Base-by-base conservation (phyloP, 2,797 vertebrate genomes). In the Myripristis jacobus region DNA sequence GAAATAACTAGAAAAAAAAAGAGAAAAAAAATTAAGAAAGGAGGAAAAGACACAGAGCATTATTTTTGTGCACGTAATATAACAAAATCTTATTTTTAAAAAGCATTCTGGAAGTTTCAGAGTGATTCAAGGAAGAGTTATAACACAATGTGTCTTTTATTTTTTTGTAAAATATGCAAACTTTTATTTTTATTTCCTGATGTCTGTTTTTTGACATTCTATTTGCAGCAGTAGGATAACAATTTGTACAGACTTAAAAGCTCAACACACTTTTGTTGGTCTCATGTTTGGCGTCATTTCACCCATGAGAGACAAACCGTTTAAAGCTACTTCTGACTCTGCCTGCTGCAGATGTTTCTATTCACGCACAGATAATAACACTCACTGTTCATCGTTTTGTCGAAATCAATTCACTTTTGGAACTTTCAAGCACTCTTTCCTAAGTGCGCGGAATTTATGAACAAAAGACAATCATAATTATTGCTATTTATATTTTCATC, bases 161-260 rank as follows among this genome's bases (percentile, higher is more conserved):
- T 91, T 88, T n/a, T 92, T 88, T 92, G 92, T 93, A 90, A 94
- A 88, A 94, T 94, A 95, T 93, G 92, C 92, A 93, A 91, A 86
- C 78, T 73, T 92, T 91, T 78, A 79, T 88, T 91, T 93, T 85
- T 75, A 83, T 90, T 92, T 91, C 78, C 84, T 88, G 79, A 79
- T 87, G 83, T 91, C 85, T 90, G 85, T 92, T 91, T 91, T 92
- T 87, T 86, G 87, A 91, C 77, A 76, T 93, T 91, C 77, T 81
- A 66, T 87, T 86, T 83, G 86, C 93, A 90, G 92, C 90, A 84
- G 87, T 70, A 55, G 80, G 79, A 73, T 75, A 79, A 87, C 78
- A 77, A 84, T 91, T 91, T 94, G 91, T 94, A 93, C 91, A 93
- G 89, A 89, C 90, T 88, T 67, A 67, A 77, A 82, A 82, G 79